phyloP scores from a whole-genome alignment of 1,140 invertebrate genomes.

The Trachymyrmex cornetzi region DNA sequence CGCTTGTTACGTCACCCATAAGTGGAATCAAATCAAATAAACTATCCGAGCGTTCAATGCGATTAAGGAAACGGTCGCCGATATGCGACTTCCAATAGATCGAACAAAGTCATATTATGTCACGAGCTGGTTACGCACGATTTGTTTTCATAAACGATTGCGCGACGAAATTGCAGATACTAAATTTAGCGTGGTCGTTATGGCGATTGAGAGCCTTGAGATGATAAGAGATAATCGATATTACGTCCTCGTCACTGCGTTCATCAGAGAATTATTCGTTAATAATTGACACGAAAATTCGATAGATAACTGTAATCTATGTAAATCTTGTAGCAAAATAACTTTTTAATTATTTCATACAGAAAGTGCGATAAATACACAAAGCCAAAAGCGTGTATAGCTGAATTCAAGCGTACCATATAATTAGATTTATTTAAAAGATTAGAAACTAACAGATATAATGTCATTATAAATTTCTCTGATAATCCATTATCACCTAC shows the following conservation, averaged over 20 bases:
- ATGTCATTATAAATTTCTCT: not conserved
- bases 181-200: conserved; percentile 35
- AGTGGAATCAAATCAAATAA: conserved; percentile 79
- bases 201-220: conserved; percentile 19
- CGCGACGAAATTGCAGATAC: conserved; percentile 8
- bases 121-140: conserved; percentile 67
- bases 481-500: conserved; percentile 8
- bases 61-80: conserved; percentile 79
- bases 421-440: not conserved
- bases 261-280: not conserved
- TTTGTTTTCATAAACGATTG: conserved; percentile 32
- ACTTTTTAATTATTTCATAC: not conserved
- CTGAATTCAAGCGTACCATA: not conserved
- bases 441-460: not conserved
- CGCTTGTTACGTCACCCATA: conserved; percentile 65
- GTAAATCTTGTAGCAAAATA: not conserved
- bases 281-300: not conserved
- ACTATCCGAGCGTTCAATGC: conserved; percentile 77
- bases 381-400: conserved; percentile 48
- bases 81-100: conserved; percentile 66
- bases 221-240: conserved; percentile 48
- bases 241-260: not conserved
- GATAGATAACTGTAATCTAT: not conserved
- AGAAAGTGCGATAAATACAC: conserved; percentile 15
- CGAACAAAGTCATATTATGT: conserved; percentile 70